These are phyloP conservation scores for Rhabditoides inermis DNA, from an alignment of 2,888 invertebrate species.

Conservation along the genomic window DNA sequence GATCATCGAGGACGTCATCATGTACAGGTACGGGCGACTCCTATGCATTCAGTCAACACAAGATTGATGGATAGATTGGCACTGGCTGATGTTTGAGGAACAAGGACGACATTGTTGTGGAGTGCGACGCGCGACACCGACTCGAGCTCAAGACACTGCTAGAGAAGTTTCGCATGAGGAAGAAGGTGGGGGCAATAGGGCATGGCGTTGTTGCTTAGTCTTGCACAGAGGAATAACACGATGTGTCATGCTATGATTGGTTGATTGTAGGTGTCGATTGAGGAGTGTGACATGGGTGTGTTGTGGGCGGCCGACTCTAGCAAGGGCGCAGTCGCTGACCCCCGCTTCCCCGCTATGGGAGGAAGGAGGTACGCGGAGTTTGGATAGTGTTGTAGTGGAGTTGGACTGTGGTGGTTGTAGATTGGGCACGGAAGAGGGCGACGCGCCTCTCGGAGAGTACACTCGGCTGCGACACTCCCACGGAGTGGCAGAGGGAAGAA, in stretches of 20 bases:
- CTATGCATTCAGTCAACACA: background rate
- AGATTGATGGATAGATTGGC: background rate
- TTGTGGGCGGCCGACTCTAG: slow-evolving; percentile 1
- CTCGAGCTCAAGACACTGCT: slow-evolving; percentile 23
- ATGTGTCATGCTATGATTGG: too few species aligned
- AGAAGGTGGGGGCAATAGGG: too few species aligned
- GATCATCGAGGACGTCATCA: slow-evolving; percentile 43
- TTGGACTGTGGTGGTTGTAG: too few species aligned
- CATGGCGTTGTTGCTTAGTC: too few species aligned
- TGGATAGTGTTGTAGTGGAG: too few species aligned
- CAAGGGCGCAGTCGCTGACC: background rate
- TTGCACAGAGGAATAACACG: too few species aligned
- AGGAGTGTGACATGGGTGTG: slow-evolving; percentile 2
- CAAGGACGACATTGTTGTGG: slow-evolving; percentile 29
- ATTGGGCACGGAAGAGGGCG: too few species aligned
- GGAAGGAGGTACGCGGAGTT: too few species aligned
- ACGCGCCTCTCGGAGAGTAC: slow-evolving; percentile 14
- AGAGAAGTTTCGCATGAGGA: slow-evolving; percentile 34
- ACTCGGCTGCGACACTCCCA: slow-evolving; percentile 9
- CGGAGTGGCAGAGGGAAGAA: slow-evolving; percentile 25
- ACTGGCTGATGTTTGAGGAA: background rate
- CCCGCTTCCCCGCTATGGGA: too few species aligned
- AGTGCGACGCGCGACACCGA: slow-evolving; percentile 21
- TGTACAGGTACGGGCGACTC: slow-evolving; percentile 24
- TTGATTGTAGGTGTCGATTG: slow-evolving; percentile 6